These are phyloP conservation scores for Ornithoptera priamus DNA, from an alignment of 2,888 invertebrate species.

Conservation along the genomic window DNA sequence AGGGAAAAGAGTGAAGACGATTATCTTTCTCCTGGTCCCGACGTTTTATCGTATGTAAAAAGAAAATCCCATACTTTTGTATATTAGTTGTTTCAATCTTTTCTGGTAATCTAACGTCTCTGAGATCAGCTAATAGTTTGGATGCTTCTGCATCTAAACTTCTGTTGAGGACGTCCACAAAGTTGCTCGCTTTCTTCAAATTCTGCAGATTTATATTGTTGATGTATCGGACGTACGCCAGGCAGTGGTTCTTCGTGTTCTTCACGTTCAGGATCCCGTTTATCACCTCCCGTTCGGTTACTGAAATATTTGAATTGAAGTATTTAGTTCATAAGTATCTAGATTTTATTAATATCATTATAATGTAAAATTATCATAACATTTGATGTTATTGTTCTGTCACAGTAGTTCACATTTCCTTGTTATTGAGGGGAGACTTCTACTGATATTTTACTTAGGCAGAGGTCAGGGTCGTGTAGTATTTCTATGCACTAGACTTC, in stretches of 20 bases:
- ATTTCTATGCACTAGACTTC: too few relatives aligned
- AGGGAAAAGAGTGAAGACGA: too few relatives aligned
- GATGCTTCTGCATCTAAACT: conserved; percentile 96
- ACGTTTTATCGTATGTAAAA: too few relatives aligned
- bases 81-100: conserved; percentile 94
- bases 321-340: too few relatives aligned
- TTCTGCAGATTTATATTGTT: conserved; percentile 98
- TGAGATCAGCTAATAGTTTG: conserved; percentile 90
- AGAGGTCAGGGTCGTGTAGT: too few relatives aligned
- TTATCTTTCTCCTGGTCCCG: too few relatives aligned
- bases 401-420: too few relatives aligned
- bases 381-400: too few relatives aligned
- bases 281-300: conserved; percentile 98
- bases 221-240: conserved; percentile 96
- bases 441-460: too few relatives aligned
- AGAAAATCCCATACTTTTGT: conserved; percentile 83
- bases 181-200: conserved; percentile 94
- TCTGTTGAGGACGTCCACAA: conserved; percentile 95
- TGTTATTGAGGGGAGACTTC: too few relatives aligned
- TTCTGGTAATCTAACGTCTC: conserved; percentile 93
- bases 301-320: conserved; percentile 69
- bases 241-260: conserved; percentile 96
- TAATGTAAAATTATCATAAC: too few relatives aligned
- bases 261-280: conserved; percentile 96
- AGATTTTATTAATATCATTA: too few relatives aligned